Percentiles rank a stretch among this genome's conserved stretches.
phyloP scores from a whole-genome alignment of 2,113 vertebrate genomes.

The Xiphophorus maculatus region DNA sequence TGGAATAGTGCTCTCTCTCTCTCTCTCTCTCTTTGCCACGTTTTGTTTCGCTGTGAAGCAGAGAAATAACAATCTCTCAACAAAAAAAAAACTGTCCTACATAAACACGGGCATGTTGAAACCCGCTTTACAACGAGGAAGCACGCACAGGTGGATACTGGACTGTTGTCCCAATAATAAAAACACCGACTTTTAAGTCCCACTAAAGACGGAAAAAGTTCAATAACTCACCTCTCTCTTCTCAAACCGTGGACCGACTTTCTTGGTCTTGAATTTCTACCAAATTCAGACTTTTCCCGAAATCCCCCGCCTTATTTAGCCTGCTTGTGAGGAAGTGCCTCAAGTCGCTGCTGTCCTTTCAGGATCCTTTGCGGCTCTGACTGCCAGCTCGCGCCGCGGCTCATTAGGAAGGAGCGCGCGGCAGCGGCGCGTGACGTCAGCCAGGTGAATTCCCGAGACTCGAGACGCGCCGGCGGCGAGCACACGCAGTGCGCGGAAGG shows the following conservation, averaged over 20 bases:
- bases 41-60: too few relatives aligned
- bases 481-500: too few relatives aligned
- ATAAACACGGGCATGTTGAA: neutral
- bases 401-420: slow-evolving; percentile 2
- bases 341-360: neutral
- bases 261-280: neutral
- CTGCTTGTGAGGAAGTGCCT: slow-evolving; percentile 67
- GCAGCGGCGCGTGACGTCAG: slow-evolving; percentile 63
- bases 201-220: neutral
- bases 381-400: neutral
- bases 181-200: neutral
- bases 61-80: too few relatives aligned
- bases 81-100: too few relatives aligned
- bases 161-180: neutral
- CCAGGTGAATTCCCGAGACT: slow-evolving; percentile 61
- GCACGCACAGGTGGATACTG: neutral
- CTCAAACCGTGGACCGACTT: neutral
- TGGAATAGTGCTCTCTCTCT: too few relatives aligned
- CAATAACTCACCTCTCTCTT: neutral
- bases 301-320: neutral
- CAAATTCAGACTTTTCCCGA: neutral
- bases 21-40: neutral
- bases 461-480: accelerated
- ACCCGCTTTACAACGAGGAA: neutral
- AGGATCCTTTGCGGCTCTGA: neutral